Percentiles rank a stretch among this genome's conserved stretches.
phyloP scores from a whole-genome alignment of 2,888 invertebrate species.

The Petrophora chlorosata region DNA sequence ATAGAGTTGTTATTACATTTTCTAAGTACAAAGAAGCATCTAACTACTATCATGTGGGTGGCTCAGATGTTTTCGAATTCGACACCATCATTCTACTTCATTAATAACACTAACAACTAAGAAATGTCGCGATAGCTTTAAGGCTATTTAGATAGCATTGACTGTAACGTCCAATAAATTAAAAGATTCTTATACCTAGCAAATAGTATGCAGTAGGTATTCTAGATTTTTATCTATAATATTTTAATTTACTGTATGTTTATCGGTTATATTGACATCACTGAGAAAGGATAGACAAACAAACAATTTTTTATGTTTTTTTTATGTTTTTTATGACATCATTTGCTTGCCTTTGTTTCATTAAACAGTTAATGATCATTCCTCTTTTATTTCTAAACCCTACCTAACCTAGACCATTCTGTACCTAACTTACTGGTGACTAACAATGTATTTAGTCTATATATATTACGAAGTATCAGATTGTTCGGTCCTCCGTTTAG shows the following conservation, averaged over 20 bases:
- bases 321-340: conserved; percentile 64
- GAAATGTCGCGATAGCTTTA: conserved; percentile 41
- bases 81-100: too few species aligned
- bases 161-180: conserved; percentile 53
- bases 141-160: conserved; percentile 30
- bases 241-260: conserved; percentile 43
- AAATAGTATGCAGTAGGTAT: conserved; percentile 49
- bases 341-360: conserved; percentile 67
- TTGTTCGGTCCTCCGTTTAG: too few species aligned
- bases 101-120: conserved; percentile 22
- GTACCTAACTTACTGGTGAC: background rate
- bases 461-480: too few species aligned
- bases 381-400: conserved; percentile 36
- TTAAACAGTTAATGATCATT: conserved; percentile 55
- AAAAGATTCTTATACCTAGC: conserved; percentile 53
- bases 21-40: background rate
- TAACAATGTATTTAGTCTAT: background rate
- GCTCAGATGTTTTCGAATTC: too few species aligned
- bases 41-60: too few species aligned
- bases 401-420: too few species aligned
- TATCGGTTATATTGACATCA: conserved; percentile 51
- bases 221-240: conserved; percentile 50
- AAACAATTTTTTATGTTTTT: too few species aligned
- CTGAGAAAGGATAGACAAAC: conserved; percentile 41
- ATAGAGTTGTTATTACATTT: conserved; percentile 25